Evolutionary conservation across 2,113 vertebrate genomes (phyloP).

Genomic region (Pomatostomus ruficeps): DNA sequence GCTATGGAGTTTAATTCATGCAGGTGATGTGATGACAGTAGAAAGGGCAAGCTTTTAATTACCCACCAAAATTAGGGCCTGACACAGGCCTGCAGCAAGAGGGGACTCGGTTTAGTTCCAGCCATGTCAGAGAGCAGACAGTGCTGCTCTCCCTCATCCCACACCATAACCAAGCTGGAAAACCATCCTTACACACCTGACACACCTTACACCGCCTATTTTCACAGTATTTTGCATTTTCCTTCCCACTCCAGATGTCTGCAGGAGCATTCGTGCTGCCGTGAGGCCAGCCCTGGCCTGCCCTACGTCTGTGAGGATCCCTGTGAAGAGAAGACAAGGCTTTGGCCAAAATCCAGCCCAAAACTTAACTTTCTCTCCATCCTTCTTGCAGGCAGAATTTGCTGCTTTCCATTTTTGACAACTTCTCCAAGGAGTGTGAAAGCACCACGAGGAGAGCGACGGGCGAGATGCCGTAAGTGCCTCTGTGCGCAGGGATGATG

Average conservation of each 20-base stretch:
- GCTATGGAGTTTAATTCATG: neutral
- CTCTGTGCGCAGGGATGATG: neutral
- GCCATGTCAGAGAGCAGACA: neutral
- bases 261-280: neutral
- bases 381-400: conserved; percentile 77
- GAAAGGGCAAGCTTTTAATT: neutral
- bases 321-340: neutral
- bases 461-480: conserved; percentile 79
- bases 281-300: neutral
- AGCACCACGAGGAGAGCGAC: conserved; percentile 45
- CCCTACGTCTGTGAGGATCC: neutral
- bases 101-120: neutral
- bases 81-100: neutral
- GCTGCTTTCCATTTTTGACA: conserved; percentile 76
- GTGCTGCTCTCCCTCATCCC: neutral
- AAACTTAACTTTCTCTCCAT: conserved; percentile 28
- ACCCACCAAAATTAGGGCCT: neutral
- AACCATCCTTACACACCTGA: neutral
- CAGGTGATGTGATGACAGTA: neutral
- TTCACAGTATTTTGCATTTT: neutral
- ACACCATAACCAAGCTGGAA: neutral
- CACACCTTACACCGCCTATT: neutral
- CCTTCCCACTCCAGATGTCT: neutral
- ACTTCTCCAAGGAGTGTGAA: conserved; percentile 82
- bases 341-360: neutral